A percentile compares a stretch with the other conserved stretches of the same genome.
Conservation (phyloP, 2,797 vertebrate species). For the Urophycis tenuis region DNA sequence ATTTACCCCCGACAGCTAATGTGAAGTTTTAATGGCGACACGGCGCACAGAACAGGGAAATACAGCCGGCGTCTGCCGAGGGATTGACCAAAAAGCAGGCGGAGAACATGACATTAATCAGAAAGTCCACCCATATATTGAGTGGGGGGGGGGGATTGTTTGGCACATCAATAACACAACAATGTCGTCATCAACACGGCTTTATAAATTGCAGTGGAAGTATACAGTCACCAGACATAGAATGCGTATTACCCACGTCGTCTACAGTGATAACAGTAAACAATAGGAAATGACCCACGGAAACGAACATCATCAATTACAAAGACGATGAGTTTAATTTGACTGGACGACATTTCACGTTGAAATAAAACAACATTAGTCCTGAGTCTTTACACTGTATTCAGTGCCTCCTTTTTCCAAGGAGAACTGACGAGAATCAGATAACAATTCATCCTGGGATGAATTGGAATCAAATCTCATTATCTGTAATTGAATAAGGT, state of each 20-base stretch:
- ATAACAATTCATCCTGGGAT: conserved; percentile 6
- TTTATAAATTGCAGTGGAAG: conserved; percentile 24
- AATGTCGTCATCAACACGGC: conserved; percentile 34
- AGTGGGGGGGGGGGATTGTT: background rate
- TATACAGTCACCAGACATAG: conserved; percentile 55
- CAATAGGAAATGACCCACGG: background rate
- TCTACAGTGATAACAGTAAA: conserved; percentile 41
- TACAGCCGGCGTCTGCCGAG: conserved; percentile 27
- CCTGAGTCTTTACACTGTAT: conserved; percentile 42
- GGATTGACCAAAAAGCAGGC: conserved; percentile 37
- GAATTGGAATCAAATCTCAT: conserved; percentile 26
- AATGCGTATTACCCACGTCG: conserved; percentile 39
- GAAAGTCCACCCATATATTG: conserved; percentile 18
- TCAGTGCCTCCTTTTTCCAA: conserved; percentile 9
- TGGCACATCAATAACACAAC: background rate
- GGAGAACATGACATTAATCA: conserved; percentile 10
- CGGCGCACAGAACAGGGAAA: conserved; percentile 38
- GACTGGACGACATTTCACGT: conserved; percentile 21
- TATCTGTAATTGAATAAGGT: conserved; percentile 22
- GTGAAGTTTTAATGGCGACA: conserved; percentile 26
- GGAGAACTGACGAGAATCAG: conserved; percentile 23
- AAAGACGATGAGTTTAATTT: conserved; percentile 17
- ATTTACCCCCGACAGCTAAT: conserved; percentile 7
- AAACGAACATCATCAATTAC: background rate
- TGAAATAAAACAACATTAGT: conserved; percentile 32